These are phyloP conservation scores for Xestia c-nigrum DNA, from an alignment of 2,888 invertebrate species.

Conservation along the genomic window DNA sequence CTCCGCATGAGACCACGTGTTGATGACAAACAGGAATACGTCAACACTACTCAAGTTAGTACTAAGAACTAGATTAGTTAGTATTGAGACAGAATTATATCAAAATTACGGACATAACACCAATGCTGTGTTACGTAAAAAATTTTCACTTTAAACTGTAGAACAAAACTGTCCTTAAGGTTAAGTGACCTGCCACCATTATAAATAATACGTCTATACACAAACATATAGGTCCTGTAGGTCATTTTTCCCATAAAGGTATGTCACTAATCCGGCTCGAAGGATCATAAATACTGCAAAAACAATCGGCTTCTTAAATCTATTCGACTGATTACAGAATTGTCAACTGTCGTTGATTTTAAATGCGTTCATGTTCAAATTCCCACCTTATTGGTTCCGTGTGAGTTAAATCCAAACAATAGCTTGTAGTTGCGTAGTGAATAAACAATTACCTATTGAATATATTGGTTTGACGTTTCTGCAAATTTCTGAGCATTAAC, in stretches of 20 bases:
- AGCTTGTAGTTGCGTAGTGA: background rate
- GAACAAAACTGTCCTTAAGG: background rate
- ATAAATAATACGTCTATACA: too few species aligned
- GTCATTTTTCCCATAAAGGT: background rate
- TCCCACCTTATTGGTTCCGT: background rate
- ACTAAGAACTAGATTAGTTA: background rate
- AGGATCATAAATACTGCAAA: conserved; percentile 5
- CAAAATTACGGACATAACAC: background rate
- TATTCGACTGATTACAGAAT: background rate
- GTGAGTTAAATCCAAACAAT: background rate
- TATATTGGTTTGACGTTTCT: background rate
- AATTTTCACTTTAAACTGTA: too few species aligned
- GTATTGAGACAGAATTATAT: conserved; percentile 42
- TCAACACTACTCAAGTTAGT: conserved; percentile 82
- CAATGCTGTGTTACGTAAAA: too few species aligned
- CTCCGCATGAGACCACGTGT: conserved; percentile 78
- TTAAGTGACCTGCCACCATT: background rate
- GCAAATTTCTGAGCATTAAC: background rate
- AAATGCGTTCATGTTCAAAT: background rate
- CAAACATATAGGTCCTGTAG: background rate
- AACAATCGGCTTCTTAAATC: background rate
- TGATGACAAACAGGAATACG: conserved; percentile 85
- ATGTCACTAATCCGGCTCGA: conserved; percentile 7
- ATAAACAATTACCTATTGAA: background rate
- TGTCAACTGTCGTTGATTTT: background rate